Evolutionary conservation across 2,113 vertebrate genomes (phyloP).

Genomic region (Eubucco bourcierii): DNA sequence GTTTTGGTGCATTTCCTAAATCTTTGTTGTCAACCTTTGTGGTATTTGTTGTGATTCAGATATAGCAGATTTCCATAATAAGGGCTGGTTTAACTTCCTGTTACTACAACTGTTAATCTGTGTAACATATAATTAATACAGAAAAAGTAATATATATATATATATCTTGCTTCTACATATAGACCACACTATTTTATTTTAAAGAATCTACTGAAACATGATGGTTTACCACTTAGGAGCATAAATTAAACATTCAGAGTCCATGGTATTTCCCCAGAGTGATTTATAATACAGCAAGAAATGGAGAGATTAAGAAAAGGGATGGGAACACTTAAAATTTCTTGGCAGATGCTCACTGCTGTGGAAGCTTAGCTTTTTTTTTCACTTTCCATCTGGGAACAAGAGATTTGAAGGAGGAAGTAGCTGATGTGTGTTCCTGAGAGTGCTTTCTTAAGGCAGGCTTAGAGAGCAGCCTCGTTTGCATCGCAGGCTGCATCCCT

Average conservation of each 20-base stretch:
- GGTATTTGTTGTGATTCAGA: background rate
- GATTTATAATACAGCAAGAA: slow-evolving; percentile 35
- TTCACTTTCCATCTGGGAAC: background rate
- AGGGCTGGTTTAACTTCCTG: background rate
- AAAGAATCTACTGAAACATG: background rate
- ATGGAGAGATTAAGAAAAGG: background rate
- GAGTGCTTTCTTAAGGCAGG: background rate
- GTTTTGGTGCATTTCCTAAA: background rate
- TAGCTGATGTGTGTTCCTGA: background rate
- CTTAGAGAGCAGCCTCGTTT: background rate
- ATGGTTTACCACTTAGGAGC: background rate
- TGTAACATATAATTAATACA: background rate
- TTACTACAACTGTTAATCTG: background rate
- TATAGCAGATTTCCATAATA: background rate
- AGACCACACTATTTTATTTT: background rate
- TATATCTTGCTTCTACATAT: background rate
- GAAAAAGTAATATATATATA: background rate
- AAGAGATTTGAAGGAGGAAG: slow-evolving; percentile 22
- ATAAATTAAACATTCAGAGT: background rate
- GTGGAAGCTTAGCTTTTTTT: background rate
- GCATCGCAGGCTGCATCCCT: background rate
- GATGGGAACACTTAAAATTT: slow-evolving; percentile 21
- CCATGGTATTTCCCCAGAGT: background rate
- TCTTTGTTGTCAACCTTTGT: background rate
- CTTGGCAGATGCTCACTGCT: slow-evolving; percentile 25